These are phyloP conservation scores for Heterodera carotae DNA, from an alignment of 1,140 invertebrate species.

Conservation along the genomic window DNA sequence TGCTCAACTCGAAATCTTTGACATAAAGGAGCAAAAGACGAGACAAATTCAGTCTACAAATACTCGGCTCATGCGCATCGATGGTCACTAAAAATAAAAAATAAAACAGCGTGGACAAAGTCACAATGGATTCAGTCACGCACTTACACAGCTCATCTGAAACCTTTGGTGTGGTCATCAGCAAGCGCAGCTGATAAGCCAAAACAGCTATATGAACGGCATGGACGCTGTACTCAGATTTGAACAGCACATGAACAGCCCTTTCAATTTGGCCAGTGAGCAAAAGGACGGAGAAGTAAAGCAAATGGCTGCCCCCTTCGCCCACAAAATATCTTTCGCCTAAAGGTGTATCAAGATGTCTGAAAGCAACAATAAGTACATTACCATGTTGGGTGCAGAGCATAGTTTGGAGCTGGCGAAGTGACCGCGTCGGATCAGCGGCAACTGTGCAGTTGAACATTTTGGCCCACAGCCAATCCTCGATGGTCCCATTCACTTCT, in stretches of 20 bases:
- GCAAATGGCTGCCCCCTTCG: conserved; percentile 37
- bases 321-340: conserved; percentile 61
- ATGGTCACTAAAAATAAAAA: conserved; percentile 53
- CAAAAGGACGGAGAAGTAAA: conserved; percentile 60
- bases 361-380: not conserved
- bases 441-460: conserved; percentile 47
- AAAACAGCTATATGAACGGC: conserved; percentile 59
- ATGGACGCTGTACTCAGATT: conserved; percentile 34
- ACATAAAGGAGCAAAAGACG: conserved; percentile 58
- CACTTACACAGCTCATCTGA: conserved; percentile 41
- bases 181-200: conserved; percentile 42
- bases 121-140: not conserved
- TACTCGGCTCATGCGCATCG: conserved; percentile 45
- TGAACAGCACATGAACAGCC: conserved; percentile 49
- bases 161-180: conserved; percentile 40
- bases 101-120: not conserved
- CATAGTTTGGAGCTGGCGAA: conserved; percentile 55
- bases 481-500: conserved; percentile 54
- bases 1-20: conserved; percentile 59
- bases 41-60: conserved; percentile 59
- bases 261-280: conserved; percentile 62
- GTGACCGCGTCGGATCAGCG: conserved; percentile 36
- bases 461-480: conserved; percentile 62
- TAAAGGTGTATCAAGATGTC: too few species aligned
- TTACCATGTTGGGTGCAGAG: conserved; percentile 57